Conservation (phyloP, 2,113 vertebrate species). For the Misgurnus mizolepis region DNA sequence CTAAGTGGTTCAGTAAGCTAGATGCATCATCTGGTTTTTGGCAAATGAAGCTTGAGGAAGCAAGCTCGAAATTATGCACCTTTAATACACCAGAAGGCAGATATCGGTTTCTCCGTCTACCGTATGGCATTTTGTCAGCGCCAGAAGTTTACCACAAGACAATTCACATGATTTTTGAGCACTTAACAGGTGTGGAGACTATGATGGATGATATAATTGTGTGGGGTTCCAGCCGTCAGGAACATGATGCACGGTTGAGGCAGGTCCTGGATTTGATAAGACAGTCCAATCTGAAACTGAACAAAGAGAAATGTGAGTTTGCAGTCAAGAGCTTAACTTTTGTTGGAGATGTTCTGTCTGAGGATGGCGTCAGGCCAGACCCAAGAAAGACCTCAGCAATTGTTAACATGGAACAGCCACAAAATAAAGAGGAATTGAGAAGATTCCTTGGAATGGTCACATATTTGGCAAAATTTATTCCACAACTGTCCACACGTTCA, state of each 20-base stretch:
- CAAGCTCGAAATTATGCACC: constrained; percentile 38
- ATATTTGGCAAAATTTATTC: too few species aligned
- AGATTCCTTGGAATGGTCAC: neutral
- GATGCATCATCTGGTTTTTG: constrained; percentile 46
- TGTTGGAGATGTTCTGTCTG: constrained; percentile 44
- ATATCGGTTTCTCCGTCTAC: constrained; percentile 26
- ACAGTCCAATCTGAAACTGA: constrained; percentile 33
- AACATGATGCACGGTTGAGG: constrained; percentile 15
- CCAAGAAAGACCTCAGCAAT: constrained; percentile 47
- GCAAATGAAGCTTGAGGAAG: constrained; percentile 45
- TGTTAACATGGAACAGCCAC: constrained; percentile 24
- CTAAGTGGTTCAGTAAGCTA: constrained; percentile 51
- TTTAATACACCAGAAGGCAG: constrained; percentile 36
- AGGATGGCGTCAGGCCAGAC: constrained; percentile 34
- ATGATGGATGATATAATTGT: constrained; percentile 46
- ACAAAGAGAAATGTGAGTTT: constrained; percentile 50
- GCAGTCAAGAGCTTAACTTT: constrained; percentile 42
- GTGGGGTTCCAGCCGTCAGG: constrained; percentile 15
- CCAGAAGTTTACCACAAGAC: constrained; percentile 52
- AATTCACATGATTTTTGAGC: constrained; percentile 41
- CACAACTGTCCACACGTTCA: too few species aligned
- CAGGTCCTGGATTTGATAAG: constrained; percentile 20
- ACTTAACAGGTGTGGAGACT: constrained; percentile 35
- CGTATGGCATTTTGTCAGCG: constrained; percentile 32
- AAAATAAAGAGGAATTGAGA: constrained; percentile 43